phyloP scores from a whole-genome alignment of 2,113 vertebrate genomes.

The Noturus placidus region DNA sequence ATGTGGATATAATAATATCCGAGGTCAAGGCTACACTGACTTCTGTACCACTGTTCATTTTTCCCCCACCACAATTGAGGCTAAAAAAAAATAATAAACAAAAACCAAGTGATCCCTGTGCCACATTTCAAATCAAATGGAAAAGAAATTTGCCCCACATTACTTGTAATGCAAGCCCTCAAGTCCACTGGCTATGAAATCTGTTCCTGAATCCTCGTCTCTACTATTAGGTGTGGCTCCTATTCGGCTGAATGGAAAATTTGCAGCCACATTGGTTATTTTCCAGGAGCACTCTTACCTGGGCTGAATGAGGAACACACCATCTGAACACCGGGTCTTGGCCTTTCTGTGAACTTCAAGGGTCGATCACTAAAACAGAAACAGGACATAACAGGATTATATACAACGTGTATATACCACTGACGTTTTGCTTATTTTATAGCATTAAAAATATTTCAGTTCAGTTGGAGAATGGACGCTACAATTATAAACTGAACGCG shows the following conservation, averaged over 20 bases:
- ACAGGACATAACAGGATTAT: constrained; percentile 17
- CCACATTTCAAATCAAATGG: too few species aligned
- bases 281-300: constrained; percentile 73
- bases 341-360: constrained; percentile 90
- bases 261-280: neutral
- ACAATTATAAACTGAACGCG: too few species aligned
- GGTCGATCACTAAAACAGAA: constrained; percentile 78
- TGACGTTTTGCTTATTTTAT: too few species aligned
- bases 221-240: neutral
- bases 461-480: too few species aligned
- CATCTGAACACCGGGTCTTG: constrained; percentile 90
- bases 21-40: neutral
- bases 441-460: too few species aligned
- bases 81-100: too few species aligned
- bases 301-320: constrained; percentile 96
- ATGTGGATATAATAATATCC: neutral
- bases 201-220: neutral
- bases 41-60: neutral
- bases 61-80: neutral
- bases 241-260: neutral
- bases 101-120: neutral
- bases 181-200: neutral
- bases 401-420: neutral
- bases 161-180: neutral
- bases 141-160: neutral